These are phyloP conservation scores for Athene noctua DNA, from an alignment of 2,113 vertebrate species.

Conservation along the genomic window DNA sequence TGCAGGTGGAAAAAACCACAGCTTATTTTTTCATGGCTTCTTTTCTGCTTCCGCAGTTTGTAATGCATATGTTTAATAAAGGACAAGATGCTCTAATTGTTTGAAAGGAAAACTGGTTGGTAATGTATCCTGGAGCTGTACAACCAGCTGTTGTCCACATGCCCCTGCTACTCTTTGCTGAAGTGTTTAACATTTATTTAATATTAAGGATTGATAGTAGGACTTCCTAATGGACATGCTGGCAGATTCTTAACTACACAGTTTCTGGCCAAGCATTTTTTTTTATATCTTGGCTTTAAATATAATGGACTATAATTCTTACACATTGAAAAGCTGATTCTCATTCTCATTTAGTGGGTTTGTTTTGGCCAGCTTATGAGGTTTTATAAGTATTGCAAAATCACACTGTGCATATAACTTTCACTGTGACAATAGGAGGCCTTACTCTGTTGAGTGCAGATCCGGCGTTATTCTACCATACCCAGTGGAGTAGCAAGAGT, in stretches of 20 bases:
- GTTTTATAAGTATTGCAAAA: slow-evolving; percentile 3
- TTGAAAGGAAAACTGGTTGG: not conserved
- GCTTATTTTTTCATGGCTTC: not conserved
- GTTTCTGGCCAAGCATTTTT: not conserved
- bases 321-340: slow-evolving; percentile 17
- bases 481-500: not conserved
- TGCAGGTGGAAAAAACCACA: not conserved
- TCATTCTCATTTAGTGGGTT: slow-evolving; percentile 13
- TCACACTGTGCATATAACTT: slow-evolving; percentile 3
- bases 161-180: not conserved
- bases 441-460: not conserved
- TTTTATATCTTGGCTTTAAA: slow-evolving; percentile 11
- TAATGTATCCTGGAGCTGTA: not conserved
- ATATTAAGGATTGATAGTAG: not conserved
- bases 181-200: not conserved
- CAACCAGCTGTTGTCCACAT: not conserved
- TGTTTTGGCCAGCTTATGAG: not conserved
- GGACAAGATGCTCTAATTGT: not conserved
- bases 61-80: not conserved
- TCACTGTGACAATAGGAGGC: not conserved
- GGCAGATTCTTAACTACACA: not conserved
- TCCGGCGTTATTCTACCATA: not conserved
- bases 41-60: not conserved
- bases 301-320: not conserved
- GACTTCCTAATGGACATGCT: slow-evolving; percentile 25